Conservation (phyloP, 2,888 invertebrate genomes). For the Synanthedon andrenaeformis region DNA sequence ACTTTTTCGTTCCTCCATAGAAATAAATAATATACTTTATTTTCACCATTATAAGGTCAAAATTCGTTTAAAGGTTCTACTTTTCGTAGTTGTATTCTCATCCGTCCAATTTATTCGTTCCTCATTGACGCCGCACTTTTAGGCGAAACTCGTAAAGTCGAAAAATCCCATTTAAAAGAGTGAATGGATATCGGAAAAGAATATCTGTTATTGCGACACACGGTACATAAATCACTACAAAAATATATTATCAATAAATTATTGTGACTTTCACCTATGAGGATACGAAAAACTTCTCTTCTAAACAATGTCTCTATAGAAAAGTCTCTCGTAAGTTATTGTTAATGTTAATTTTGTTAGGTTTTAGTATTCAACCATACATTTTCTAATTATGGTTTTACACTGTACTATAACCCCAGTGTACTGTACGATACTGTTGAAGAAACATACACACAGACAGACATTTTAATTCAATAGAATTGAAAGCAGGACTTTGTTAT, state of each 20-base stretch:
- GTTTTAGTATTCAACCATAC: no score
- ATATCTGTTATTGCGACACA: conserved; percentile 43
- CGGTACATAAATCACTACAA: conserved; percentile 7
- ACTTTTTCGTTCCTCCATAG: conserved; percentile 8
- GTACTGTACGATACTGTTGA: no score
- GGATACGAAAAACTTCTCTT: no score
- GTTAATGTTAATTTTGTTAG: no score
- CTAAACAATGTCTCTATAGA: no score
- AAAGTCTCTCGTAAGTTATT: no score
- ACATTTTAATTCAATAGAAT: no score
- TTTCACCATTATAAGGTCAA: conserved; percentile 16
- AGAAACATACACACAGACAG: no score
- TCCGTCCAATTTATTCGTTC: conserved; percentile 24
- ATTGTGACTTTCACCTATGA: neutral
- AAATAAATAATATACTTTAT: conserved; percentile 11
- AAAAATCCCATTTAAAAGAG: conserved; percentile 52
- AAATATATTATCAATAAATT: conserved; percentile 8
- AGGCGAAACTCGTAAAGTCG: conserved; percentile 56
- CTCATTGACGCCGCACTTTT: conserved; percentile 44
- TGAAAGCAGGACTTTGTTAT: no score
- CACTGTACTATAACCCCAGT: no score
- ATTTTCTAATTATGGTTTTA: no score
- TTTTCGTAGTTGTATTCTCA: no score
- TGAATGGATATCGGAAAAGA: conserved; percentile 53
- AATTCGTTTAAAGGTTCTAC: conserved; percentile 12